phyloP scores from a whole-genome alignment of 2,113 vertebrate genomes.

The Centropus unirufus region DNA sequence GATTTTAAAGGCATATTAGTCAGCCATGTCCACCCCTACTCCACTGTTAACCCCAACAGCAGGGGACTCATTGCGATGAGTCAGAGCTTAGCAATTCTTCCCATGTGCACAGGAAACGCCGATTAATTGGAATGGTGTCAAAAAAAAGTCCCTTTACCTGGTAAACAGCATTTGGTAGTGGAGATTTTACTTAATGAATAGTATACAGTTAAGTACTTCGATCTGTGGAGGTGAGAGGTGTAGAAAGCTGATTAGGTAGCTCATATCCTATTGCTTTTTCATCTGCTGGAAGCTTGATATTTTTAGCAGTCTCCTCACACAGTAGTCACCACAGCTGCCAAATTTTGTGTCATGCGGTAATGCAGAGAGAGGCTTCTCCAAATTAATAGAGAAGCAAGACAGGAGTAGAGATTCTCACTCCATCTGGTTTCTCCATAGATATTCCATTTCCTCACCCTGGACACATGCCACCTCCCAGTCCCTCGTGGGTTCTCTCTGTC shows the following conservation, averaged over 20 bases:
- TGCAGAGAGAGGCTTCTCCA: not conserved
- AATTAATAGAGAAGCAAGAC: not conserved
- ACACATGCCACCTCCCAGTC: not conserved
- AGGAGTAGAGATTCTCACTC: not conserved
- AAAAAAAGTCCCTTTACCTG: not conserved
- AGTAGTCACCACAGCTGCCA: not conserved
- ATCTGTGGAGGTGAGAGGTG: not conserved
- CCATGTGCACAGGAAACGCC: slow-evolving; percentile 38
- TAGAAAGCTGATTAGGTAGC: slow-evolving; percentile 37
- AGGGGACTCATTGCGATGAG: not conserved
- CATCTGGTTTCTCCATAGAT: not conserved
- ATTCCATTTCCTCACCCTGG: not conserved
- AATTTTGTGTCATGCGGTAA: not conserved
- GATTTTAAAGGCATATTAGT: slow-evolving; percentile 23
- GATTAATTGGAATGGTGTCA: slow-evolving; percentile 33
- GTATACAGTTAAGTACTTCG: not conserved
- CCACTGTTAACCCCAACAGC: not conserved
- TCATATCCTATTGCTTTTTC: slow-evolving; percentile 8
- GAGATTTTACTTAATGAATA: slow-evolving; percentile 41
- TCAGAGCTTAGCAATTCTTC: slow-evolving; percentile 27
- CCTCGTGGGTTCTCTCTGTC: not conserved
- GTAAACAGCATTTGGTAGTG: slow-evolving; percentile 47
- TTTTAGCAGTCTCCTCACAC: slow-evolving; percentile 23
- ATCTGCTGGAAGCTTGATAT: not conserved
- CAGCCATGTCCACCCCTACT: not conserved